These are phyloP conservation scores for Xestia xanthographa DNA, from an alignment of 2,888 invertebrate genomes.

Conservation along the genomic window DNA sequence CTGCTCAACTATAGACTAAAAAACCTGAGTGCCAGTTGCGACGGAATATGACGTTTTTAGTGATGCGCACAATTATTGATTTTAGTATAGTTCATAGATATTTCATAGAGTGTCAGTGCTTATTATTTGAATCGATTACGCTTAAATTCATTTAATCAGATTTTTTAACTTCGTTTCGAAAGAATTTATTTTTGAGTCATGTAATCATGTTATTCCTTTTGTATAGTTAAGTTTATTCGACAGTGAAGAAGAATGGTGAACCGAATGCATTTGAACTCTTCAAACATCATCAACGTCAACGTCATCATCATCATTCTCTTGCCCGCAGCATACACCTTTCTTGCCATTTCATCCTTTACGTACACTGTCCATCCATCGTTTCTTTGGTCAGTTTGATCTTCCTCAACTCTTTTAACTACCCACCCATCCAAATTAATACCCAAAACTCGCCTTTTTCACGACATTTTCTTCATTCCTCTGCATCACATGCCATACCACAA, in stretches of 20 bases:
- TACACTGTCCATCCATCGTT: too few species aligned
- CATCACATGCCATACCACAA: too few species aligned
- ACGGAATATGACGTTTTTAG: constrained; percentile 63
- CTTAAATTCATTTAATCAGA: neutral
- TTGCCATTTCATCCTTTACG: too few species aligned
- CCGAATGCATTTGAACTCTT: neutral
- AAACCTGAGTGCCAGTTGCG: constrained; percentile 62
- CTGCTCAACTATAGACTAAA: constrained; percentile 80
- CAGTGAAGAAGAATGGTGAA: neutral
- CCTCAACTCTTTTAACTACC: too few species aligned
- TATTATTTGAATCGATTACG: neutral
- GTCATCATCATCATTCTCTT: too few species aligned
- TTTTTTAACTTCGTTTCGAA: neutral
- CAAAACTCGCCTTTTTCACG: too few species aligned
- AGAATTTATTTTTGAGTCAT: too few species aligned
- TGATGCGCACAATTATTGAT: constrained; percentile 57
- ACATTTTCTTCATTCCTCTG: too few species aligned
- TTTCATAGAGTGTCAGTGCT: neutral
- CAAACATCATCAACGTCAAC: too few species aligned
- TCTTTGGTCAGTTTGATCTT: too few species aligned
- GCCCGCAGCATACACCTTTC: too few species aligned
- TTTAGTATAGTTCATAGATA: constrained; percentile 16
- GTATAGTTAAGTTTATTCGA: neutral
- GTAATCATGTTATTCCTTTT: neutral
- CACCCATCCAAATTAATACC: too few species aligned